These are phyloP conservation scores for Cephalopachus bancanus DNA, from an alignment of 2,797 vertebrate species.

Conservation along the genomic window DNA sequence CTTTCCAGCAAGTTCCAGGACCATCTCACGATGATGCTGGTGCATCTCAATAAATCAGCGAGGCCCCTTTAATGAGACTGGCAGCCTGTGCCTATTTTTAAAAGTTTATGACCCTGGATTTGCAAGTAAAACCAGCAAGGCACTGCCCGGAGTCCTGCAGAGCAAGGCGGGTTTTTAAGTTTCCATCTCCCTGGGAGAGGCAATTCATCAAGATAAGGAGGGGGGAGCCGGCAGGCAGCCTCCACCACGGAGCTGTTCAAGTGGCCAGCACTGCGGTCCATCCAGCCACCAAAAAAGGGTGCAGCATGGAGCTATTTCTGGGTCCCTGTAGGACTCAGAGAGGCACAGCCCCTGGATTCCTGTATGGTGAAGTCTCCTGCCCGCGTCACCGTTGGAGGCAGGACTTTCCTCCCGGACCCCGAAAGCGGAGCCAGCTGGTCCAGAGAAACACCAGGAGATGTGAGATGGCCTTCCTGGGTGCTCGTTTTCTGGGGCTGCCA, in stretches of 20 bases:
- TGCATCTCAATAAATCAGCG: conserved; percentile 39
- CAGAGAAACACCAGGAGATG: background rate
- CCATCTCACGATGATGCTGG: background rate
- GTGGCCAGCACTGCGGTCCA: conserved; percentile 41
- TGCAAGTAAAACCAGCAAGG: conserved; percentile 52
- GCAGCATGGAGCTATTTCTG: conserved; percentile 3
- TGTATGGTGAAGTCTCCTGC: fast-evolving
- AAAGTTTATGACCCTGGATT: conserved; percentile 79
- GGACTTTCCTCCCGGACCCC: background rate
- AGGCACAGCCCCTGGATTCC: background rate
- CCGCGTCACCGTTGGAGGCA: fast-evolving
- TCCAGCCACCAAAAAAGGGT: conserved; percentile 77
- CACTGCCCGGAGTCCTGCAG: conserved; percentile 30
- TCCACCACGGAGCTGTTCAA: background rate
- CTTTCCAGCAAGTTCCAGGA: conserved; percentile 51
- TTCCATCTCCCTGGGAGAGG: conserved; percentile 38
- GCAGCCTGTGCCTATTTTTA: conserved; percentile 81
- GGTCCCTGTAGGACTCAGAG: background rate
- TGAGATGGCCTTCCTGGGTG: fast-evolving
- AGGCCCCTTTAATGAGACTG: conserved; percentile 57
- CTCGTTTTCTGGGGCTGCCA: background rate
- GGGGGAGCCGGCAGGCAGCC: conserved; percentile 53
- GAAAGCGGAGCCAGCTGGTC: fast-evolving
- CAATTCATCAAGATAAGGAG: conserved; percentile 80
- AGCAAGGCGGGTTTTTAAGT: conserved; percentile 40